These are phyloP conservation scores for Phycodurus eques DNA, from an alignment of 2,113 vertebrate species.

Conservation along the genomic window DNA sequence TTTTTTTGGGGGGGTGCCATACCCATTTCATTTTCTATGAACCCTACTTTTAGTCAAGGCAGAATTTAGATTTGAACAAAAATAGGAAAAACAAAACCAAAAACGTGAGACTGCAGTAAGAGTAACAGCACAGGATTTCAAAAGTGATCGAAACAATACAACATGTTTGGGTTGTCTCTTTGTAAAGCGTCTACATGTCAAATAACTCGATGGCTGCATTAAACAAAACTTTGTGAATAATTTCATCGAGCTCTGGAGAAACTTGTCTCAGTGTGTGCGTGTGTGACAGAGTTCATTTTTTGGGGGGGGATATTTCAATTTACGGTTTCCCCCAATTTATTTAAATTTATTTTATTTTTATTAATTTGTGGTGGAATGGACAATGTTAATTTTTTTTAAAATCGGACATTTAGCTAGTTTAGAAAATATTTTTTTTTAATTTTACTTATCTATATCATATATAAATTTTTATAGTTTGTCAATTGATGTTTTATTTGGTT, in stretches of 20 bases:
- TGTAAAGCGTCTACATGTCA: conserved; percentile 28
- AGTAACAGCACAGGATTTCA: background rate
- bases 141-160: conserved; percentile 1
- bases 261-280: background rate
- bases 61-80: background rate
- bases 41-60: conserved; percentile 22
- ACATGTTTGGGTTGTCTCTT: background rate
- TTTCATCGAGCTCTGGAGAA: conserved; percentile 15
- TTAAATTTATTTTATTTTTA: no score
- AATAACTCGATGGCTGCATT: background rate
- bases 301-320: background rate
- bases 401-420: no score
- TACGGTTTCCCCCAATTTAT: no score
- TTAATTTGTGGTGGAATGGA: no score
- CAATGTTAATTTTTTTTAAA: no score
- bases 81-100: background rate
- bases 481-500: no score
- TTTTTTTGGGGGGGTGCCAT: conserved; percentile 44
- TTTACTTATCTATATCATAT: no score
- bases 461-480: no score
- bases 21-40: background rate
- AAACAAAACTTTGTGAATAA: background rate
- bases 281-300: background rate
- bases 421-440: no score
- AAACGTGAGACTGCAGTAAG: background rate